Percentiles rank a stretch among this genome's conserved stretches.
Conservation (phyloP, 2,113 vertebrate genomes). For the Myotis davidii region DNA sequence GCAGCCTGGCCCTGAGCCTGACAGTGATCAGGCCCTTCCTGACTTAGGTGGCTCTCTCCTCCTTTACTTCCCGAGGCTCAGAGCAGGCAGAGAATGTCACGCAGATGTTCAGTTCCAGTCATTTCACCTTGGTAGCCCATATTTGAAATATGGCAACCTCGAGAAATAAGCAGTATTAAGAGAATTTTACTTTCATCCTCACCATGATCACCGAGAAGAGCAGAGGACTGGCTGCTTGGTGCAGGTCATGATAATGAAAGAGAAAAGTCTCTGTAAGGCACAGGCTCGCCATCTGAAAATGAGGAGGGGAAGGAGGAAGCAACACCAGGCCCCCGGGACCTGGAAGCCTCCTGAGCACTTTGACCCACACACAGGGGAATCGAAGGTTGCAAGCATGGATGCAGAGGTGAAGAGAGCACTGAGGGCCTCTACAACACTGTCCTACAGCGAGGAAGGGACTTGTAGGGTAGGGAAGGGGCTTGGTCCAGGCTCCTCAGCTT, state of each 20-base stretch:
- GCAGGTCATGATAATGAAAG: not conserved
- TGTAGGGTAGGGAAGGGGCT: fast-evolving
- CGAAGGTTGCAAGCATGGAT: fast-evolving
- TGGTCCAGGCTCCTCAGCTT: not conserved
- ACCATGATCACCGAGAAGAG: not conserved
- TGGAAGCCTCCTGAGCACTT: not conserved
- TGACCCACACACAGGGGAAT: not conserved
- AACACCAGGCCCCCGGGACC: not conserved
- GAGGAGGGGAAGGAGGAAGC: not conserved
- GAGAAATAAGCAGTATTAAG: not conserved
- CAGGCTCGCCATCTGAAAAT: not conserved
- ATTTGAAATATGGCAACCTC: not conserved
- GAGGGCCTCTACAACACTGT: not conserved
- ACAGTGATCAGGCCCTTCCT: not conserved
- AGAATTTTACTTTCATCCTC: not conserved
- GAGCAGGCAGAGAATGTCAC: not conserved
- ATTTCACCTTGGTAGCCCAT: not conserved
- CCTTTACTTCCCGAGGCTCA: not conserved
- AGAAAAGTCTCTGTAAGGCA: not conserved
- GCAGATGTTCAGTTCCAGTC: fast-evolving
- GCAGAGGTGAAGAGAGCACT: not conserved
- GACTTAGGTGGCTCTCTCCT: not conserved
- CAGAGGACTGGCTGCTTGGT: not conserved
- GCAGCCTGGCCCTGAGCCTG: no score
- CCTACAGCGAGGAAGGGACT: not conserved